phyloP scores from a whole-genome alignment of 2,888 invertebrate species.

The Scelioninae gen. 1 region DNA sequence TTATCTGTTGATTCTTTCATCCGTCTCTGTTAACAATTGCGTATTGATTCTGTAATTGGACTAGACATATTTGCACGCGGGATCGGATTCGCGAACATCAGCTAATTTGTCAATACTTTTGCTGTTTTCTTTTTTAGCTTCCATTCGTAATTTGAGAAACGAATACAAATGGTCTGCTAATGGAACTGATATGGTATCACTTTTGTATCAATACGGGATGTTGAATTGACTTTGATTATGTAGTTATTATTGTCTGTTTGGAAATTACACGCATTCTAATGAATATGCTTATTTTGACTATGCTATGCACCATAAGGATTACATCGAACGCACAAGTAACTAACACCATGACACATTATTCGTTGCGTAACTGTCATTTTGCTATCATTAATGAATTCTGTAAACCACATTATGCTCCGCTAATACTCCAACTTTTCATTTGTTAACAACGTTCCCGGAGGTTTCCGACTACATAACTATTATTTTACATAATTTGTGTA shows the following conservation, averaged over 20 bases:
- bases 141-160: conserved; percentile 51
- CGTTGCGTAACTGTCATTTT: conserved; percentile 41
- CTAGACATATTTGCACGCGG: conserved; percentile 47
- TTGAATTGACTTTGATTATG: conserved; percentile 69
- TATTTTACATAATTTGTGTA: conserved; percentile 22
- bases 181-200: conserved; percentile 57
- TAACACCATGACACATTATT: conserved; percentile 27
- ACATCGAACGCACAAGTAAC: conserved; percentile 33
- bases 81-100: conserved; percentile 46
- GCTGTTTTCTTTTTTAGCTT: neutral
- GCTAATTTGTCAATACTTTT: conserved; percentile 45
- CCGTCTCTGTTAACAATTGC: conserved; percentile 42
- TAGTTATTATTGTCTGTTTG: conserved; percentile 61
- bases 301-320: conserved; percentile 54
- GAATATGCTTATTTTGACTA: conserved; percentile 55
- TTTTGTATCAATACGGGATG: conserved; percentile 41
- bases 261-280: conserved; percentile 56
- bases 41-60: conserved; percentile 56
- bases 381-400: conserved; percentile 44
- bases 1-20: conserved; percentile 42
- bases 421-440: conserved; percentile 30
- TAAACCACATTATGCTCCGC: conserved; percentile 9
- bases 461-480: conserved; percentile 13
- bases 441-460: neutral
- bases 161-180: conserved; percentile 54